Conservation (phyloP, 2,888 invertebrate species). For the Lasioglossum leucozonium region DNA sequence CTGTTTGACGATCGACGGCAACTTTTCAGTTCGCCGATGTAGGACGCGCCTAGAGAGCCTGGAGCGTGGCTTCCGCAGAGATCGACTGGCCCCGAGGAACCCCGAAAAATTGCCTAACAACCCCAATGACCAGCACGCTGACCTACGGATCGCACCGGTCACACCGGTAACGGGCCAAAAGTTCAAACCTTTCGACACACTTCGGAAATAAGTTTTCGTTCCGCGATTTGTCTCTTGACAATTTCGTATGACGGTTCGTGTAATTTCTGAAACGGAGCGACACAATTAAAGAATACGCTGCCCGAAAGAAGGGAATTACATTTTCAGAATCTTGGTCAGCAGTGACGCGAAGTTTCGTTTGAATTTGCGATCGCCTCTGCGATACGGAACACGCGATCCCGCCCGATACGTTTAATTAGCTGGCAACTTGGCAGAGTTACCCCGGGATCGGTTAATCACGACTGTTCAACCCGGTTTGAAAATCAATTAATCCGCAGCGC, state of each 20-base stretch:
- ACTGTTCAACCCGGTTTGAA: conserved; percentile 17
- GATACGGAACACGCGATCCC: neutral
- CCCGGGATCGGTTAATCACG: conserved; percentile 14
- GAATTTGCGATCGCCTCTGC: neutral
- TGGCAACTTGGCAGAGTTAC: neutral
- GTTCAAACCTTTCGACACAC: neutral
- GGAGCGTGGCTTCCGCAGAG: neutral
- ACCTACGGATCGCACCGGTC: neutral
- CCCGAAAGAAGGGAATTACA: neutral
- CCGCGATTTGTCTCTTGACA: neutral
- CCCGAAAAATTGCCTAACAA: neutral
- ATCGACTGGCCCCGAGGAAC: neutral
- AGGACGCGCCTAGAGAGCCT: neutral
- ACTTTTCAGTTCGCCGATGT: neutral
- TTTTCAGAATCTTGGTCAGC: neutral
- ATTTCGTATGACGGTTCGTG: neutral
- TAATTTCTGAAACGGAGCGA: neutral
- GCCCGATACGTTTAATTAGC: neutral
- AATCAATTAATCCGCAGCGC: conserved; percentile 12
- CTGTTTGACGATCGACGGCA: conserved; percentile 30
- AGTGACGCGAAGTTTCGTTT: neutral
- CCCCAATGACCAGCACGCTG: neutral
- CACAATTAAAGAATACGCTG: neutral
- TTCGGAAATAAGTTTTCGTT: neutral
- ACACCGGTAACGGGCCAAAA: neutral